Evolutionary conservation across 1,140 invertebrate species (phyloP), one percentile per base, ranked within the genome.

Genomic region (Drosophila cardini): DNA sequence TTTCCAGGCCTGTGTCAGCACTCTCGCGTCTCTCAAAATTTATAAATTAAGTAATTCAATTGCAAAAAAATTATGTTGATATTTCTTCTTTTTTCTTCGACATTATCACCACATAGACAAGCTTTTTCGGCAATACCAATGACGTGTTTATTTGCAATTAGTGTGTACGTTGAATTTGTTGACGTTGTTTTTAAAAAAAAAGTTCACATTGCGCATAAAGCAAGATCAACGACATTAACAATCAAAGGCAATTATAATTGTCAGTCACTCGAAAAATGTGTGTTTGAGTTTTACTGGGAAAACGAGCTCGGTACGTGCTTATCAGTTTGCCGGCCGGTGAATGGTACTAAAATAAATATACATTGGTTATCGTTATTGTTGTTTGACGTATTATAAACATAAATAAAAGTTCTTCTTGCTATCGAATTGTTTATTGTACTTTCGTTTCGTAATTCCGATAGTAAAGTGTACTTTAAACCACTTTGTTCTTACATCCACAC

Each of bases 261-360:
- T 70, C 48, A 60, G 60, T 46, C 40, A 45, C 11, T 73, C 8
- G 15, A 52, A 62, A 32, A 43, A 42, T 30, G 30, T 21, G 11
- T 10, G 26, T n/a, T 21, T 52, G n/a, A n/a, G 13, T 60, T 38
- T 38, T 15, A n/a, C 16, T 40, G 26, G 11, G 8, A 11, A 10
- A 40, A 16, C 11, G 55, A 48, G 2, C 42, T 38, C 48, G 61
- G 26, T 58, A 78, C 67, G 58, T 72, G 80, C 80, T 84, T 89
- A 90, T 89, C 85, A 80, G 67, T 64, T 76, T 63, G 67, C 84
- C 84, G 84, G 84, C 78, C 78, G 80, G 80, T 75, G 63, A 80
- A 75, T 75, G 78, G 46, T 48, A 67, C 65, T n/a, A 18, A 65
- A 40, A 57, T 50, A 68, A 40, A 57, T 50, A 68, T 30, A 62